Conservation (phyloP, 2,888 invertebrate species). For the Octonoba sinensis region DNA sequence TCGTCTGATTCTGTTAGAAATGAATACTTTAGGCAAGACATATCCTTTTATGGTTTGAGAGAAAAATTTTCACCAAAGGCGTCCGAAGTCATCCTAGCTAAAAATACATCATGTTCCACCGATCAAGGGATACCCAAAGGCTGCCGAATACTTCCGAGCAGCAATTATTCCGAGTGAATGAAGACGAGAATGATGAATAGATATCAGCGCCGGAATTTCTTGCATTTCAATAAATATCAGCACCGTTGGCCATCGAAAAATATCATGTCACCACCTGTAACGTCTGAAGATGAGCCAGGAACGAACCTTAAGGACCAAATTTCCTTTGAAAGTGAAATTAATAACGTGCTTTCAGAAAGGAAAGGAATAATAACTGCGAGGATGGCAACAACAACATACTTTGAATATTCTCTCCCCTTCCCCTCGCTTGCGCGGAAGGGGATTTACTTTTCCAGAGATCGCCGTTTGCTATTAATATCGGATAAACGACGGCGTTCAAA, state of each 20-base stretch:
- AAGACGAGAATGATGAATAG: not conserved
- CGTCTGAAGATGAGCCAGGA: too few species aligned
- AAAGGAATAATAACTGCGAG: constrained; percentile 18
- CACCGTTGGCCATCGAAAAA: constrained; percentile 39
- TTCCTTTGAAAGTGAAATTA: constrained; percentile 50
- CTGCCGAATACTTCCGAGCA: not conserved
- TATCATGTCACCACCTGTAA: not conserved
- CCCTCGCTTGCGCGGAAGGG: constrained; percentile 22
- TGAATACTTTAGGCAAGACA: not conserved
- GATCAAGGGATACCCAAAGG: not conserved
- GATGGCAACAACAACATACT: constrained; percentile 12
- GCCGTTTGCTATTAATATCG: constrained; percentile 58
- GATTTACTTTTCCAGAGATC: constrained; percentile 53
- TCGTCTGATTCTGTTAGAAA: not conserved
- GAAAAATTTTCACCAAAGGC: too few species aligned
- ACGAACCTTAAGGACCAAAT: too few species aligned
- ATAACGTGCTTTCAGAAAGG: constrained; percentile 35
- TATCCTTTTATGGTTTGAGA: too few species aligned
- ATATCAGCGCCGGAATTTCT: constrained; percentile 24
- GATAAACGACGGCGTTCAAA: constrained; percentile 32
- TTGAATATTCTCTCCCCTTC: not conserved
- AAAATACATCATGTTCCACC: too few species aligned
- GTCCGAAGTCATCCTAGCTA: too few species aligned
- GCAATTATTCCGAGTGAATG: constrained; percentile 29
- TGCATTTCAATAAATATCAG: constrained; percentile 32